Evolutionary conservation across 2,113 vertebrate genomes (phyloP), one percentile per base, ranked within the genome.

Genomic region (Ardeotis arabs): DNA sequence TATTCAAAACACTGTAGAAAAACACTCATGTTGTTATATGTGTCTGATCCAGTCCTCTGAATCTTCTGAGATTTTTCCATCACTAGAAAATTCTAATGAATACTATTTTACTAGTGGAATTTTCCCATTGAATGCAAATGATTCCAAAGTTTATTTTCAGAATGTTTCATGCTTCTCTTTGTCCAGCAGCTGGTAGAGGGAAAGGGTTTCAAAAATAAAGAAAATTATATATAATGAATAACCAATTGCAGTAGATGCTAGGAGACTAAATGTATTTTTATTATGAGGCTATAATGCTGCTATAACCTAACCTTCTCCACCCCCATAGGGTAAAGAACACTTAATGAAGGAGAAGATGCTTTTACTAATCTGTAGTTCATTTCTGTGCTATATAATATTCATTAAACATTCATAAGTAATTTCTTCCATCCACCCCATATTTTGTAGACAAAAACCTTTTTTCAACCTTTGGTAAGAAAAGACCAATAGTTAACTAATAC

Each of bases 191-290:
- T 96, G 94, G 90, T 90, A 82, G 73, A 92, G 39, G 92, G 73
- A 89, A 90, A 96, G 59, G 7, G 25, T 76, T 96, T 90, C 80
- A 96, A 92, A 97, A 95, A 96, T 90, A 96, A 91, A 96, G 95
- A 93, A 97, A 96, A 97, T 97, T 96, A 95, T 89, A 96, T 73
- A 50, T 87, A 86, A 95, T 92, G 86, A 95, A 81, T 91, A 93
- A 92, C 84, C 89, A 96, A 21, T 92, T 90, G 73, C 80, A 87
- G 53, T 58, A 93, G 83, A 95, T 50, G 22, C 33, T 89, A 45
- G 75, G 55, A 93, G 52, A 94, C 70, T 89, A 95, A 80, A 96
- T 90, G 39, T 87, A 83, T 94, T 94, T 96, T 97, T 94, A 93
- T 94, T 96, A 93, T 87, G 91, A 84, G 84, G 45, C 47, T 92